Base-by-base conservation (phyloP, 2,888 invertebrate genomes). In the Drosophila koepferae region DNA sequence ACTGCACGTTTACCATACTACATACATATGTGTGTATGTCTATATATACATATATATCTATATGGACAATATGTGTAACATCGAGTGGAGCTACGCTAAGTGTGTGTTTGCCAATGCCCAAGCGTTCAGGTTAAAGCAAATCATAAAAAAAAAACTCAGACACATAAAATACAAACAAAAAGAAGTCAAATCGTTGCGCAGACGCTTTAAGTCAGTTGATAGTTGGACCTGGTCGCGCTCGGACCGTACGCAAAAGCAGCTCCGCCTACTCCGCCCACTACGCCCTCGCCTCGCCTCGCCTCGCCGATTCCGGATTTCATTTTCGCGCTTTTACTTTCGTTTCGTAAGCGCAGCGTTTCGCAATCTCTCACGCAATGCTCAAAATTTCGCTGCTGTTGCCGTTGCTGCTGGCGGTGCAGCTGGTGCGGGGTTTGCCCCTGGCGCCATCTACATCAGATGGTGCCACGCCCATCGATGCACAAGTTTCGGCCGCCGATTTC, bases 391-490 rank as follows among this genome's bases (percentile, higher is more conserved):
- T 62, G 12, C 53, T 61, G 49, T 34, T 62, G 12, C 53, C 59
- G 49, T 34, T 69, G 18, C 3, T 76, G 69, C 36, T 63, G 18
- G 31, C 68, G 41, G 53, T 66, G 28, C 67, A 46, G 12, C 34
- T 61, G 28, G 16, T 54, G 7, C 36, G 63, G 48, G 68, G 64
- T 23, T 23, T 66, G 28, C 86, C 86, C 7, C 41, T 86, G 2
- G 89, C 86, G 8, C 90, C 90, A 6, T 73, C 86, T 20, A 90
- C 86, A 1, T 36, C 71, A 14, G 86, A 86, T 34, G 90, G 90
- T 1, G 90, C 86, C 67, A 90, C 90, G 65, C 86, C 86, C 75
- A 86, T 86, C 12, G 84, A 89, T 54, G 86, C 90, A 9, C 77
- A 89, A 2, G 70, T 86, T 1, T 77, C 90, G n/a, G 86, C 90